Conservation (phyloP, 92 coral and sea anemone species). For the Desmophyllum pertusum region DNA sequence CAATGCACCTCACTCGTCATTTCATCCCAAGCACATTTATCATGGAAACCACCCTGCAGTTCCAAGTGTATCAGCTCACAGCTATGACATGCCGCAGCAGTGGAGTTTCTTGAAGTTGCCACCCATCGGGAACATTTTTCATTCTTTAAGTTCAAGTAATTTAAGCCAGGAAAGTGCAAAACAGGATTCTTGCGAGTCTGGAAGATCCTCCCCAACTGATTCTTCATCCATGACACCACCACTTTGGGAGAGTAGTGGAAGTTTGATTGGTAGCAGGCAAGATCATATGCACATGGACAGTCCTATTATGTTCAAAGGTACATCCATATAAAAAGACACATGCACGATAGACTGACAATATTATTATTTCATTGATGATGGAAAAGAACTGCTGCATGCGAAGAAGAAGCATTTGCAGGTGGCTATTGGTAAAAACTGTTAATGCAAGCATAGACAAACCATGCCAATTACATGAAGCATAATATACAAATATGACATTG, state of each 20-base stretch:
- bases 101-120: slow-evolving; percentile 81
- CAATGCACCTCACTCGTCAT: slow-evolving; percentile 25
- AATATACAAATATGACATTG: background rate
- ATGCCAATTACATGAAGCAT: background rate
- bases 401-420: too few species aligned
- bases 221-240: slow-evolving; percentile 59
- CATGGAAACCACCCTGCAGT: slow-evolving; percentile 45
- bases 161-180: slow-evolving; percentile 57
- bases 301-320: slow-evolving; percentile 30
- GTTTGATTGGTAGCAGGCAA: slow-evolving; percentile 25
- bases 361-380: background rate
- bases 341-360: background rate
- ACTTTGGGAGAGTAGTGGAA: slow-evolving; percentile 61
- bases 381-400: background rate
- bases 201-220: slow-evolving; percentile 37
- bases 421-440: too few species aligned
- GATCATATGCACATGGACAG: slow-evolving; percentile 33
- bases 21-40: slow-evolving; percentile 43
- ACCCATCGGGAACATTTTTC: slow-evolving; percentile 78
- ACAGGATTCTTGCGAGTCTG: slow-evolving; percentile 49
- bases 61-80: slow-evolving; percentile 24
- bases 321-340: slow-evolving; percentile 16
- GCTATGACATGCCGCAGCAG: slow-evolving; percentile 76
- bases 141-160: slow-evolving; percentile 58
- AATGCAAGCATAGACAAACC: background rate